Conservation (phyloP, 2,113 vertebrate genomes). For the Strix aluco region DNA sequence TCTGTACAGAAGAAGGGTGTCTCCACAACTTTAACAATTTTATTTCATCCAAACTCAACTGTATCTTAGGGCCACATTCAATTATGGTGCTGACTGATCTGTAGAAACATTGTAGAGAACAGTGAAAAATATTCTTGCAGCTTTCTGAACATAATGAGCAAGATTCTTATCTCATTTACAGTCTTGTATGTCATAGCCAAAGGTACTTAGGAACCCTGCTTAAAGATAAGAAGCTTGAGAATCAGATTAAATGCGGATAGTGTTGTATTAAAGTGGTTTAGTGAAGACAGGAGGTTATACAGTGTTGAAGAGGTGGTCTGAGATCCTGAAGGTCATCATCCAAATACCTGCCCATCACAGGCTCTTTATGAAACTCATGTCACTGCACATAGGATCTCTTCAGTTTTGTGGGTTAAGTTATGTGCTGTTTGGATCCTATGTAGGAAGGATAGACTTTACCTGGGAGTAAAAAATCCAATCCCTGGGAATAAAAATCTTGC, state of each 20-base stretch:
- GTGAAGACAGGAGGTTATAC: neutral
- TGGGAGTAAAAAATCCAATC: neutral
- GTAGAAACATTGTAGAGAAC: neutral
- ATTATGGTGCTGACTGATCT: neutral
- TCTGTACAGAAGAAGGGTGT: neutral
- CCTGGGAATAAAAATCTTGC: neutral
- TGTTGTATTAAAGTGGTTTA: neutral
- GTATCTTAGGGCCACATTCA: neutral
- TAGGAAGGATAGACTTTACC: neutral
- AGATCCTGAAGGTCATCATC: neutral
- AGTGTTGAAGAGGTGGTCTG: neutral
- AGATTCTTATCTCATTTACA: neutral
- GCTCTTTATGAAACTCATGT: neutral
- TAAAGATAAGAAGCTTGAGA: neutral
- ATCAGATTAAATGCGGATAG: neutral
- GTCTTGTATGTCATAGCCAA: neutral
- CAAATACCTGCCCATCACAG: neutral
- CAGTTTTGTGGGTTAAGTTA: neutral
- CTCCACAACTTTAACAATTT: neutral
- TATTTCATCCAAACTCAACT: neutral
- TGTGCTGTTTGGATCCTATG: neutral
- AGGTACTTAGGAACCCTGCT: neutral
- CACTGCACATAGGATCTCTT: neutral
- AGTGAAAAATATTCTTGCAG: neutral
- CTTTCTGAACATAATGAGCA: neutral